phyloP scores from a whole-genome alignment of 1,140 invertebrate species.

The Drosophila nasuta region DNA sequence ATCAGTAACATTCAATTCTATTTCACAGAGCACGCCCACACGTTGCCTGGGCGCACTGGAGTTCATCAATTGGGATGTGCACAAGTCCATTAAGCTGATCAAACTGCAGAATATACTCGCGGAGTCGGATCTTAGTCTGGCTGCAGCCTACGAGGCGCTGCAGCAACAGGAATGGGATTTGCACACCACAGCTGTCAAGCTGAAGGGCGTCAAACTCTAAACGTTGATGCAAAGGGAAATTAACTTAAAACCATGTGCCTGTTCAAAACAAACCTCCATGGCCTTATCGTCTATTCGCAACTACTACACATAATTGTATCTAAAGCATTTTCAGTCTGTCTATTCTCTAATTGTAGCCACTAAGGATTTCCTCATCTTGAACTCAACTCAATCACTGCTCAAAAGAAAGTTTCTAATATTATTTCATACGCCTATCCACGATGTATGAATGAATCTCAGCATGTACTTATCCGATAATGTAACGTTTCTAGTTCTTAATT shows the following conservation, averaged over 20 bases:
- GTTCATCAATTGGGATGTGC: conserved; percentile 94
- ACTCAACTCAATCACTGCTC: conserved; percentile 62
- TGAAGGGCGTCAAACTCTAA: conserved; percentile 72
- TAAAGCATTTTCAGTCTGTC: conserved; percentile 54
- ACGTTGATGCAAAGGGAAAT: neutral
- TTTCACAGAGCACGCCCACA: conserved; percentile 89
- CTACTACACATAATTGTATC: conserved; percentile 37
- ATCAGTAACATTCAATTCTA: conserved; percentile 6
- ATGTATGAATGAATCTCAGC: conserved; percentile 69
- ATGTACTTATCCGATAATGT: conserved; percentile 70
- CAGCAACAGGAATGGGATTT: conserved; percentile 85
- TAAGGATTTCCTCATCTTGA: conserved; percentile 35
- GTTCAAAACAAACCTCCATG: conserved; percentile 46
- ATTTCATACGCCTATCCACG: conserved; percentile 45
- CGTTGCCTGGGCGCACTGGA: conserved; percentile 93
- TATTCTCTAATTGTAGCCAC: conserved; percentile 32
- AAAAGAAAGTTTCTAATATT: conserved; percentile 46
- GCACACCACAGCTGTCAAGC: conserved; percentile 75
- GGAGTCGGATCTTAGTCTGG: conserved; percentile 78
- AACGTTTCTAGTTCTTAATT: conserved; percentile 52
- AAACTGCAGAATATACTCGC: conserved; percentile 89
- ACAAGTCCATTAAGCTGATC: conserved; percentile 94
- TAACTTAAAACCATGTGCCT: conserved; percentile 41
- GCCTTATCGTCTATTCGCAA: conserved; percentile 53
- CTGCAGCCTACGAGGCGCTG: conserved; percentile 84